phyloP scores from a whole-genome alignment of 2,113 vertebrate species.

The Galeopterus variegatus region DNA sequence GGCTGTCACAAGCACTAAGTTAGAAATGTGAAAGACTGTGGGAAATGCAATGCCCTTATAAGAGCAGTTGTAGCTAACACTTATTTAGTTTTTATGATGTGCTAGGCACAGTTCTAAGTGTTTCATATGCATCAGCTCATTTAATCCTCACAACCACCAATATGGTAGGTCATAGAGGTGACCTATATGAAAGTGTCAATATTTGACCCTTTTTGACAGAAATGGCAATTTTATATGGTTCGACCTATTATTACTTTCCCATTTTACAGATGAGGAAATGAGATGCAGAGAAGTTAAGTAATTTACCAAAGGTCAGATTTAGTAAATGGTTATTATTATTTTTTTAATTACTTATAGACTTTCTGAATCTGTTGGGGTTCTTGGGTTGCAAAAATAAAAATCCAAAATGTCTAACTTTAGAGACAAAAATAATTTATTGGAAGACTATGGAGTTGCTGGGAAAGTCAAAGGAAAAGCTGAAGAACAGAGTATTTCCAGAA shows the following conservation, averaged over 20 bases:
- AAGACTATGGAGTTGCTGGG: not conserved
- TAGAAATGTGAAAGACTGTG: constrained; percentile 16
- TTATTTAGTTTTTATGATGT: not conserved
- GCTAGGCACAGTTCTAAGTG: not conserved
- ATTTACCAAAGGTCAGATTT: constrained; percentile 44
- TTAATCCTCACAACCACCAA: constrained; percentile 35
- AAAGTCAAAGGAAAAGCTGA: not conserved
- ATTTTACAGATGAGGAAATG: not conserved
- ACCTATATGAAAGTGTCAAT: not conserved
- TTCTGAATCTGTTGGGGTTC: not conserved
- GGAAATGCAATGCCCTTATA: not conserved
- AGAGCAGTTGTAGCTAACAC: not conserved
- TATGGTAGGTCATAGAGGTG: not conserved
- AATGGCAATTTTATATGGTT: not conserved
- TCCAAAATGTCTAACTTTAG: not conserved
- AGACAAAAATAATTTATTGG: constrained; percentile 24
- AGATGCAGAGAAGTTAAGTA: not conserved
- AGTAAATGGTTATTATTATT: constrained; percentile 33
- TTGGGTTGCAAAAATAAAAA: constrained; percentile 25
- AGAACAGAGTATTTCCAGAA: not conserved
- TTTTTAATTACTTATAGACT: constrained; percentile 46
- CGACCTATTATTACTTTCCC: not conserved
- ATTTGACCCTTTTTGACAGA: not conserved
- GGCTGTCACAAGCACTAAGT: not conserved
- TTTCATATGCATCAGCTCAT: not conserved